A percentile compares a stretch with the other conserved stretches of the same genome.
These are phyloP conservation scores for Polia nebulosa DNA, from an alignment of 2,888 invertebrate species.

Conservation along the genomic window DNA sequence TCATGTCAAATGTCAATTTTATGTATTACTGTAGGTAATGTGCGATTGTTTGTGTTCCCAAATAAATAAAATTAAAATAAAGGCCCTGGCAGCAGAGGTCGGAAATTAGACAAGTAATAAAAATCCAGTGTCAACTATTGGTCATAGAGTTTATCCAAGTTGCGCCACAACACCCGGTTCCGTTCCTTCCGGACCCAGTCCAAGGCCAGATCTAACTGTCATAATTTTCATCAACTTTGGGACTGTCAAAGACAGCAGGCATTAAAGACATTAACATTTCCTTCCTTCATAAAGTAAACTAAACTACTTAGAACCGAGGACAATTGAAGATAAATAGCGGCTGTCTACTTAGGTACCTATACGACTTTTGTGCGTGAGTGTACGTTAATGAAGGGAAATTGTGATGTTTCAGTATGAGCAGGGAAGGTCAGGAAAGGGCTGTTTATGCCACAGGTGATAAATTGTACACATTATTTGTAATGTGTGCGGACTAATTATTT, in stretches of 20 bases:
- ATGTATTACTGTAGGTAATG: too few species aligned
- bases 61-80: too few species aligned
- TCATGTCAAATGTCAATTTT: too few species aligned
- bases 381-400: conserved; percentile 1
- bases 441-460: conserved; percentile 13
- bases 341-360: not conserved
- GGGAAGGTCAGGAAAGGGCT: conserved; percentile 13
- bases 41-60: too few species aligned
- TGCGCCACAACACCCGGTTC: not conserved
- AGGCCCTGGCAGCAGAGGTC: too few species aligned
- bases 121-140: too few species aligned
- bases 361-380: conserved; percentile 11
- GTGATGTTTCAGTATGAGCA: conserved; percentile 4
- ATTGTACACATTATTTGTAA: conserved; percentile 13
- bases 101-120: too few species aligned
- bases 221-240: conserved; percentile 15
- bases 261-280: conserved; percentile 6
- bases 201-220: not conserved
- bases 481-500: not conserved
- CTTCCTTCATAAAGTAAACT: conserved; percentile 8
- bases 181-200: not conserved
- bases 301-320: conserved; percentile 11
- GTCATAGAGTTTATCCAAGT: not conserved
- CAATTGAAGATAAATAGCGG: conserved; percentile 37
- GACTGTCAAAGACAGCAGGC: conserved; percentile 25